Evolutionary conservation across 2,797 vertebrate genomes (phyloP), one percentile per base, ranked within the genome.

Genomic region (Podargus strigoides): DNA sequence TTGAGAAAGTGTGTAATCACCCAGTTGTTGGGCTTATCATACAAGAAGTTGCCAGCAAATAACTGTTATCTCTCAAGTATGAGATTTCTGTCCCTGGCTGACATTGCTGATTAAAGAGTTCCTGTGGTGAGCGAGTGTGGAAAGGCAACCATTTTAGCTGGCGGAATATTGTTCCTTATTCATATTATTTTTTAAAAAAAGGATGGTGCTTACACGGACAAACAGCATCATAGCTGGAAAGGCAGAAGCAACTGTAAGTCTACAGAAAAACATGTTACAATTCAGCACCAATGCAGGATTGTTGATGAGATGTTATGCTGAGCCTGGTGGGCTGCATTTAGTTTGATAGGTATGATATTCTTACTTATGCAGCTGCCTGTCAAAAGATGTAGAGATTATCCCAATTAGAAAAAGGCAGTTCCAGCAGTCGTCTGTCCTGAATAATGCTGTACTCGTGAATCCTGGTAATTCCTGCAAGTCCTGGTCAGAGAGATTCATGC

Each of bases 21-120:
- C 64, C 86, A 41, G 74, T 95, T 93, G 86, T 88, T 95, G 21
- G 67, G 87, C 73, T 96, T 95, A 90, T 91, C 83, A 70, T 60
- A 91, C 70, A 91, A 92, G 80, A 94, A 94, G 56, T 89, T 90
- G 74, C 91, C 60, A 68, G 89, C 52, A 96, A 94, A 96, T 94
- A 96, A 90, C 90, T 90, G 83, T 94, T 93, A 96, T 96, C 93
- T 93, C 91, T 95, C 94, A 93, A 60, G 59, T 67, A n/a, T 50
- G 83, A 94, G 89, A 94, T 91, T 91, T 88, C 80, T 95, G 85
- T 93, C 68, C 52, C 85, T 93, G 70, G 77, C 56, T 94, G 91
- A 93, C 93, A 93, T 39, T 80, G 86, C 77, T 95, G 91, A 96
- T 96, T 94, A 89, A 95, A 95, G 85, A 82, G 83, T 80, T 91